phyloP scores from a whole-genome alignment of 53 echinoderm and acorn worm species.

The Henricia sp. region DNA sequence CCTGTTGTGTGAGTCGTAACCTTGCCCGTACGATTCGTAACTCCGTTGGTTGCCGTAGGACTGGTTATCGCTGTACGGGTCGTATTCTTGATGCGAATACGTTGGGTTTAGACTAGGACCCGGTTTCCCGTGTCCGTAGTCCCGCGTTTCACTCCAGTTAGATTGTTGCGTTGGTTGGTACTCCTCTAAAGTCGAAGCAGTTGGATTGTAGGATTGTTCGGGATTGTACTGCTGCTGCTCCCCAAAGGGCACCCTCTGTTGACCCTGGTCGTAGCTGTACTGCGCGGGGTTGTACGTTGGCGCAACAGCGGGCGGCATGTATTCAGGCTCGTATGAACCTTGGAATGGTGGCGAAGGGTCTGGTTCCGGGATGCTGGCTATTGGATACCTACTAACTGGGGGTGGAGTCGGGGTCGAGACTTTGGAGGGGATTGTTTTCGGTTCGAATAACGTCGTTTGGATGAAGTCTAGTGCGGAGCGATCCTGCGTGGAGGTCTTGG shows the following conservation, averaged over 20 bases:
- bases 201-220: background rate
- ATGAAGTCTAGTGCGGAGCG: conserved; percentile 50
- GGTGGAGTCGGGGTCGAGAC: conserved; percentile 8
- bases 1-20: background rate
- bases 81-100: conserved; percentile 34
- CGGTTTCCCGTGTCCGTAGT: conserved; percentile 34
- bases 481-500: background rate
- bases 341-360: conserved; percentile 50
- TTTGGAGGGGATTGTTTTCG: conserved; percentile 32
- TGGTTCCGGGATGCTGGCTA: background rate
- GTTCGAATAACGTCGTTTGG: conserved; percentile 45
- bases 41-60: too few species aligned
- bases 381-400: conserved; percentile 16
- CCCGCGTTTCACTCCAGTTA: conserved; percentile 7
- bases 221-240: background rate
- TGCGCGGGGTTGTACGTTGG: conserved; percentile 27
- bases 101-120: background rate
- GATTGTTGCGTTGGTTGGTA: conserved; percentile 33
- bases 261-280: conserved; percentile 30
- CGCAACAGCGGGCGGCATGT: conserved; percentile 3
- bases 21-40: background rate
- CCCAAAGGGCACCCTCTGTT: background rate
- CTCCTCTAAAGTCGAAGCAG: conserved; percentile 21
- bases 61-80: background rate
- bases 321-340: conserved; percentile 34